Conservation (phyloP, 1,140 invertebrate species). For the Oncopeltus fasciatus region DNA sequence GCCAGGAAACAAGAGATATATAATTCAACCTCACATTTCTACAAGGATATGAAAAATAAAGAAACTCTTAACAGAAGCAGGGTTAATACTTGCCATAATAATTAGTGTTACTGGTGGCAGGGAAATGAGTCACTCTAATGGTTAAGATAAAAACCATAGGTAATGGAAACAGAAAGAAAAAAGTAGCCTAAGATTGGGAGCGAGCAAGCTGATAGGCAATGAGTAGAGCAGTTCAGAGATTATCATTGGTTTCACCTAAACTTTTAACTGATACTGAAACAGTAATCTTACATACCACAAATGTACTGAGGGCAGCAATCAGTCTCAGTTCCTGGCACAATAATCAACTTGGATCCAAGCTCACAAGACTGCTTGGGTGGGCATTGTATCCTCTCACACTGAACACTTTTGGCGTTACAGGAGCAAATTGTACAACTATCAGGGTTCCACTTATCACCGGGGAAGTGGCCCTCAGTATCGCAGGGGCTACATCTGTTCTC, state of each 20-base stretch:
- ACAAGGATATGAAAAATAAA: no score
- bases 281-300: constrained; percentile 48
- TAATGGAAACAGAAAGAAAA: no score
- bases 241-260: background rate
- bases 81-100: no score
- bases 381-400: constrained; percentile 44
- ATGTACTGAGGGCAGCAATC: constrained; percentile 53
- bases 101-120: no score
- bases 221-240: background rate
- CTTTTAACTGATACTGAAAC: background rate
- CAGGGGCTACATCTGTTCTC: constrained; percentile 45
- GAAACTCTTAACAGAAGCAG: no score
- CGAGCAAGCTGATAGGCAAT: background rate
- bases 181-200: no score
- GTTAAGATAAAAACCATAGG: no score
- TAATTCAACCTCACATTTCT: no score
- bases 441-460: constrained; percentile 39
- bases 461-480: constrained; percentile 45
- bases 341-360: constrained; percentile 34
- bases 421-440: constrained; percentile 62
- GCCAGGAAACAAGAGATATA: no score
- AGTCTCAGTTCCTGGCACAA: constrained; percentile 35
- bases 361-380: constrained; percentile 41
- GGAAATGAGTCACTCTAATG: no score
- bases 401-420: constrained; percentile 38